phyloP scores from a whole-genome alignment of 1,140 invertebrate species.

The Cotesia vestalis region DNA sequence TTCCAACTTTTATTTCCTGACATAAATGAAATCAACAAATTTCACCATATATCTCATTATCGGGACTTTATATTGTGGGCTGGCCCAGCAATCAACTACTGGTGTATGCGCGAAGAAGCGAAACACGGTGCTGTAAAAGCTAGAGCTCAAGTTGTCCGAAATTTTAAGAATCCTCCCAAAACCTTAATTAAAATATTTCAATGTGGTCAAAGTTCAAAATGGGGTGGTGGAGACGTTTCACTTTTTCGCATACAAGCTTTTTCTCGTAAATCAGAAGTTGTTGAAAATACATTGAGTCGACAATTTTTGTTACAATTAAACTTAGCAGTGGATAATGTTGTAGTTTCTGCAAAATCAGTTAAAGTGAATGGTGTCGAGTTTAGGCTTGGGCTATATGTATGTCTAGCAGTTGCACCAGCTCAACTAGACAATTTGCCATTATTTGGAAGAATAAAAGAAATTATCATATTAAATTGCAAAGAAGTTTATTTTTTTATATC shows the following conservation, averaged over 20 bases:
- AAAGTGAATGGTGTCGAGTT: conserved; percentile 9
- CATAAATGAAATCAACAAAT: conserved; percentile 27
- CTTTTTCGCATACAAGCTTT: not conserved
- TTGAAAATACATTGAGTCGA: not conserved
- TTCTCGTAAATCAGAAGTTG: not conserved
- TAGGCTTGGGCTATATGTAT: not conserved
- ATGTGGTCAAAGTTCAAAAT: conserved; percentile 3
- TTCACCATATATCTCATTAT: conserved; percentile 38
- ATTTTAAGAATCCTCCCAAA: conserved; percentile 7
- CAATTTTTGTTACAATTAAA: conserved; percentile 5
- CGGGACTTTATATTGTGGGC: conserved; percentile 24
- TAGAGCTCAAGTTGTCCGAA: not conserved
- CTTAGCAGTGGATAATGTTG: not conserved
- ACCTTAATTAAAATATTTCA: not conserved
- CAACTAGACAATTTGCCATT: conserved; percentile 41
- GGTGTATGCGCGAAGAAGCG: conserved; percentile 36
- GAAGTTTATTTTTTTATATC: not conserved
- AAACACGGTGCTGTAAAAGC: conserved; percentile 40
- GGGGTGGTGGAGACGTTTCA: not conserved
- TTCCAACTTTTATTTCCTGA: not conserved
- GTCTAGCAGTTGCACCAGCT: not conserved
- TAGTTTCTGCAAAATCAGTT: not conserved
- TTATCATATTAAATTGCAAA: conserved; percentile 40
- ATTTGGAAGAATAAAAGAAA: conserved; percentile 34
- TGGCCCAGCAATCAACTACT: conserved; percentile 35